Evolutionary conservation across 53 echinoderm and acorn worm genomes (phyloP).

Genomic region (Antedon mediterranea): DNA sequence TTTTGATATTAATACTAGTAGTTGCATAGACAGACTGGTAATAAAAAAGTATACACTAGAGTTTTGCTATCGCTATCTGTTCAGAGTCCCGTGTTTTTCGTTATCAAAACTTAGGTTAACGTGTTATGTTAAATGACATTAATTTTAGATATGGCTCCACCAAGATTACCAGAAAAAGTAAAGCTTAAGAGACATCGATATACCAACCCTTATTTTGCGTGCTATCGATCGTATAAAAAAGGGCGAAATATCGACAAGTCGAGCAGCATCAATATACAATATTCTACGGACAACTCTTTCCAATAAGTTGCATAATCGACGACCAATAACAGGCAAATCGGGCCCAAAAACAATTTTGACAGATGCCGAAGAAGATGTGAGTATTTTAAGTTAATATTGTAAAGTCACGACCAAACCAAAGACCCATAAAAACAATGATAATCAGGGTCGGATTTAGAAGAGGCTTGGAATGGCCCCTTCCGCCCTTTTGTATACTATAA

Average conservation of each 20-base stretch:
- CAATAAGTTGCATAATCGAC: not conserved
- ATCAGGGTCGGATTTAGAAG: no score
- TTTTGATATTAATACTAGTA: no score
- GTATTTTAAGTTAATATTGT: not conserved
- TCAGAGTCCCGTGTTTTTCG: no score
- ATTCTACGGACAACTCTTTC: slow-evolving; percentile 4
- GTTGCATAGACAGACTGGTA: no score
- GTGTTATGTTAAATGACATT: no score
- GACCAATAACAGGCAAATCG: not conserved
- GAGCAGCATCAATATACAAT: slow-evolving; percentile 5
- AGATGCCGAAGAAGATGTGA: not conserved
- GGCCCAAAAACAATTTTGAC: not conserved
- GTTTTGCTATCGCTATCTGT: not conserved
- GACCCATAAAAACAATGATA: no score
- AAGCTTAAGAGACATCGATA: not conserved
- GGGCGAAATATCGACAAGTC: not conserved
- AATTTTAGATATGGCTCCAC: not conserved
- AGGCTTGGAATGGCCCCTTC: no score
- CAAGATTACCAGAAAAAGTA: not conserved
- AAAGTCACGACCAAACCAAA: no score
- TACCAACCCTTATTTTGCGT: not conserved
- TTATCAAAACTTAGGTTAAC: no score
- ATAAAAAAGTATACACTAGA: no score
- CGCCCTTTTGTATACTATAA: no score
- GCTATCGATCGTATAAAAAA: not conserved